These are phyloP conservation scores for Bacillus rossius DNA, from an alignment of 1,140 invertebrate genomes.

Conservation along the genomic window DNA sequence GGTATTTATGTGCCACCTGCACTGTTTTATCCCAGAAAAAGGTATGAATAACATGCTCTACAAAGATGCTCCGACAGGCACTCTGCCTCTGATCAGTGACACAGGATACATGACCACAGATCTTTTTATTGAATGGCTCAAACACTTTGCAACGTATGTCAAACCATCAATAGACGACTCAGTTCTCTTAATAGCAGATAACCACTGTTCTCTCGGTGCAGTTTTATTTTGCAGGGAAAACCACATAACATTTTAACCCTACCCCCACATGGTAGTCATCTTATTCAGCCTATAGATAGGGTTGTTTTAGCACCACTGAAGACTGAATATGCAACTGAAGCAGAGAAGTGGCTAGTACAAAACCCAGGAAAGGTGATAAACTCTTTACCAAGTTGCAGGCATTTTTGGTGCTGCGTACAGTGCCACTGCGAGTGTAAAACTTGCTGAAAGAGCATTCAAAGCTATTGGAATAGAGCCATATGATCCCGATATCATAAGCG, in stretches of 20 bases:
- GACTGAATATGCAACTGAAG: too few species aligned
- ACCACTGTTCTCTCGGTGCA: neutral
- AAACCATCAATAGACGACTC: neutral
- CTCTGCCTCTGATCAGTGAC: neutral
- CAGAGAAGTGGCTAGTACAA: too few species aligned
- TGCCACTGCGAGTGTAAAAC: too few species aligned
- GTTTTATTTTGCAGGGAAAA: neutral
- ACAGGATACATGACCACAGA: neutral
- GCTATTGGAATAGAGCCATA: too few species aligned
- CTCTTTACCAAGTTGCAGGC: too few species aligned
- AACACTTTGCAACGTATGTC: neutral
- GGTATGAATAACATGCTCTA: neutral
- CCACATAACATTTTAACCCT: conserved; percentile 3
- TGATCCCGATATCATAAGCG: too few species aligned
- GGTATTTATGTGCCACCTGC: neutral
- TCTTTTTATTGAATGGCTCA: neutral
- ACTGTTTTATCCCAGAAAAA: neutral
- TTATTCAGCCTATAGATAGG: neutral
- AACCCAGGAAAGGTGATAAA: too few species aligned
- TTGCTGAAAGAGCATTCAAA: too few species aligned
- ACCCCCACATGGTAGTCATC: neutral
- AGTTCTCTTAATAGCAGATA: neutral
- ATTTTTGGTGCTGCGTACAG: too few species aligned
- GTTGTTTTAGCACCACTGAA: too few species aligned
- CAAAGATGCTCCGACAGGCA: neutral